Base-by-base conservation (phyloP, 1,140 invertebrate genomes). In the Aethina tumida region DNA sequence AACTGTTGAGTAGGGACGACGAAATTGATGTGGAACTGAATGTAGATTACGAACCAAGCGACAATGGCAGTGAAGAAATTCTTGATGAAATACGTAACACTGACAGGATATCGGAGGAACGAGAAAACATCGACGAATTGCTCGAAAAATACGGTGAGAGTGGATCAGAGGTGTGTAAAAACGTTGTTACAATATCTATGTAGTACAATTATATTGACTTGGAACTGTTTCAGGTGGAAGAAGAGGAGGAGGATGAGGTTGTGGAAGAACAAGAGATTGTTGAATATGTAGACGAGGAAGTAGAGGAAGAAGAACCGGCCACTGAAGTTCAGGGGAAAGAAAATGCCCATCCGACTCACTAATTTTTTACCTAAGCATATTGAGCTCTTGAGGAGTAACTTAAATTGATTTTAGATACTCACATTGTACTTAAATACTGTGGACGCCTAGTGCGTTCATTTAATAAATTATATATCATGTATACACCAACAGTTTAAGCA, bases 11-110 rank as follows among this genome's bases (percentile, higher is more conserved):
- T 24, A 26, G 42, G 8, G 39, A 49, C n/a, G 26, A 50, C n/a
- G 47, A 39, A 8, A 39, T 41, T 4, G 41, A 50, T n/a, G 22
- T 48, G 10, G 49, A 39, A 4, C 36, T 46, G 16, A 32, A 39
- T 20, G 39, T 27, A 12, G 31, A 41, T 17, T 35, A 44, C 10
- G 41, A 43, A 16, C 20, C 31, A 13, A 41, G 27, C 10, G 35
- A 39, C 1, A 24, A 39, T 15, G 19, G 34, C n/a, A n/a, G n/a
- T n/a, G n/a, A n/a, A n/a, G n/a, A n/a, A n/a, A n/a, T n/a, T n/a
- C n/a, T n/a, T n/a, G n/a, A n/a, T n/a, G n/a, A n/a, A n/a, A n/a
- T n/a, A n/a, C n/a, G n/a, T n/a, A n/a, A n/a, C n/a, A n/a, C n/a
- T n/a, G n/a, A n/a, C n/a, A n/a, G n/a, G n/a, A n/a, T n/a, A n/a